Percentiles rank a stretch among this genome's conserved stretches.
These are phyloP conservation scores for Eristalinus sepulchralis DNA, from an alignment of 2,888 invertebrate species.

Conservation along the genomic window DNA sequence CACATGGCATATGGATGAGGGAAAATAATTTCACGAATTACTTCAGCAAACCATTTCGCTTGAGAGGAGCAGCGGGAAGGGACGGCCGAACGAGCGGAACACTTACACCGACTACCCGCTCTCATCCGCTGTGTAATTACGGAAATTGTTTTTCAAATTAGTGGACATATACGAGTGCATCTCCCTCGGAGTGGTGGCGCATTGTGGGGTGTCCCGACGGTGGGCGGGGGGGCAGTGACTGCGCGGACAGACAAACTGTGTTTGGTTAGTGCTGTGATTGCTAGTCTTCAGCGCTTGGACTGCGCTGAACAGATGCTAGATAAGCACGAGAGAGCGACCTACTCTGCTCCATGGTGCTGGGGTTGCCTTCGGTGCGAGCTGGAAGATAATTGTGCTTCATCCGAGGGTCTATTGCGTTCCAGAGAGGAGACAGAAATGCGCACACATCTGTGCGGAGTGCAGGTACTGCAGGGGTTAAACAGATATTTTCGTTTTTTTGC, in stretches of 20 bases:
- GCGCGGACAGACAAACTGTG: slow-evolving; percentile 16
- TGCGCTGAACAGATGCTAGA: slow-evolving; percentile 63
- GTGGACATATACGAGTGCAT: slow-evolving; percentile 74
- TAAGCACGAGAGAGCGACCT: slow-evolving; percentile 66
- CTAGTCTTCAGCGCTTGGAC: background rate
- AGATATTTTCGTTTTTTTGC: slow-evolving; percentile 7
- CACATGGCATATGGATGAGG: slow-evolving; percentile 56
- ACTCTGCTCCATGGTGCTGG: background rate
- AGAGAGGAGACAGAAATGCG: background rate
- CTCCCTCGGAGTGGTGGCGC: background rate
- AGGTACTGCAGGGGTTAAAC: background rate
- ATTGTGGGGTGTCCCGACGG: background rate
- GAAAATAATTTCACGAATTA: slow-evolving; percentile 70
- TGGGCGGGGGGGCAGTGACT: background rate
- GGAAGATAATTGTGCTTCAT: slow-evolving; percentile 44
- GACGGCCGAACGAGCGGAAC: slow-evolving; percentile 32
- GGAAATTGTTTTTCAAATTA: slow-evolving; percentile 81
- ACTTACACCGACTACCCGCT: slow-evolving; percentile 56
- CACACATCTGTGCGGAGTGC: background rate
- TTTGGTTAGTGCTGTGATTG: background rate
- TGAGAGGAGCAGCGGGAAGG: background rate
- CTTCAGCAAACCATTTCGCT: slow-evolving; percentile 42
- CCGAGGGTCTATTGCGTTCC: slow-evolving; percentile 36
- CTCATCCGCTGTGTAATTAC: slow-evolving; percentile 76
- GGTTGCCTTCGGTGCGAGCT: slow-evolving; percentile 54